These are phyloP conservation scores for Thunnus maccoyii DNA, from an alignment of 2,113 vertebrate genomes.

Conservation along the genomic window DNA sequence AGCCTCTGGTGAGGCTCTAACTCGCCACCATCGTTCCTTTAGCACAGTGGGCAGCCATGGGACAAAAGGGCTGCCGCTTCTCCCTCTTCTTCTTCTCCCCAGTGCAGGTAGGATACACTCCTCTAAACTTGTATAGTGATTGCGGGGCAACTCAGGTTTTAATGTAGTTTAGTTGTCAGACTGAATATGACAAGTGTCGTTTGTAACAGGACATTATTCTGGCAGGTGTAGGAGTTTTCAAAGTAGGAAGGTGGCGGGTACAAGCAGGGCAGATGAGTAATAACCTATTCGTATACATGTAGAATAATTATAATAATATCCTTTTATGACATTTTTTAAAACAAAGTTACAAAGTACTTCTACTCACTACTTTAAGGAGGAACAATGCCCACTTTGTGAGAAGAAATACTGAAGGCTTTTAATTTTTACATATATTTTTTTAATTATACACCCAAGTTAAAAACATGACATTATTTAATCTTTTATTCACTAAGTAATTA, in stretches of 20 bases:
- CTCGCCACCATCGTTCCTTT: slow-evolving; percentile 25
- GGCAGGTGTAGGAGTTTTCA: background rate
- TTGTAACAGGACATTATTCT: background rate
- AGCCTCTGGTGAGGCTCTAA: slow-evolving; percentile 51
- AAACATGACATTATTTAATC: background rate
- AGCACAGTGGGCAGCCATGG: slow-evolving; percentile 77
- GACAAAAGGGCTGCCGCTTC: slow-evolving; percentile 85
- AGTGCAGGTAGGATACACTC: slow-evolving; percentile 78
- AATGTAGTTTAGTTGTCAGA: background rate
- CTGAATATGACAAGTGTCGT: background rate
- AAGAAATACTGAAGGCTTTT: background rate
- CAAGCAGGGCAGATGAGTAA: background rate
- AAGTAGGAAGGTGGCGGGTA: background rate
- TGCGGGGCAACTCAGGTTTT: background rate
- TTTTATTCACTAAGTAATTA: background rate
- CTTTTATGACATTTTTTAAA: background rate
- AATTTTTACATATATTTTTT: background rate
- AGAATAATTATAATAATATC: background rate
- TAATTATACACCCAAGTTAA: background rate
- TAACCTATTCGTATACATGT: background rate
- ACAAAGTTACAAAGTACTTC: background rate
- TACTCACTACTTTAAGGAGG: background rate
- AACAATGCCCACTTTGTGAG: background rate
- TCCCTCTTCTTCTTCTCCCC: slow-evolving; percentile 84
- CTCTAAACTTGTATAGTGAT: background rate